phyloP scores from a whole-genome alignment of 2,113 vertebrate genomes.

The Engystomops pustulosus region DNA sequence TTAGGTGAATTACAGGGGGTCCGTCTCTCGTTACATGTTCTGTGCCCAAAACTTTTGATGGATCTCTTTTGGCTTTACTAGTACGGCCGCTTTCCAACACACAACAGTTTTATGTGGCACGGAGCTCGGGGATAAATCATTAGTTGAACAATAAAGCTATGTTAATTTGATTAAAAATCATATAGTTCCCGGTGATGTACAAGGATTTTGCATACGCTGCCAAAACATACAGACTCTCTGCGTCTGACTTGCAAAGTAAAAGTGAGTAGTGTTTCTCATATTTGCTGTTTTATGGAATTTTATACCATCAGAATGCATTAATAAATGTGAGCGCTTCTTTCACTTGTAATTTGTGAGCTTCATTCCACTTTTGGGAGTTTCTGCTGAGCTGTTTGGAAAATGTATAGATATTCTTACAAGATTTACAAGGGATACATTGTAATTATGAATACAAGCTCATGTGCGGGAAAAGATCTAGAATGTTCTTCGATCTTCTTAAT shows the following conservation, averaged over 20 bases:
- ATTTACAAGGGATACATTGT: conserved; percentile 39
- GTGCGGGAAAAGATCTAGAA: conserved; percentile 40
- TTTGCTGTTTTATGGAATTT: conserved; percentile 31
- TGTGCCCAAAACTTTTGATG: conserved; percentile 35
- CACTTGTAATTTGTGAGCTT: conserved; percentile 7
- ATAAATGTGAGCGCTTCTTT: conserved; percentile 21
- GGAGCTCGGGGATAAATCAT: conserved; percentile 34
- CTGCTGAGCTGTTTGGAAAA: conserved; percentile 4
- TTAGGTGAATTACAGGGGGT: conserved; percentile 46
- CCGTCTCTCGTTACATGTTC: conserved; percentile 34
- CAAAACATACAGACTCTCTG: conserved; percentile 29
- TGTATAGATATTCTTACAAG: not conserved
- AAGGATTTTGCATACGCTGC: conserved; percentile 29
- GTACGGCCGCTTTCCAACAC: conserved; percentile 29
- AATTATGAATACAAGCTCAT: conserved; percentile 37
- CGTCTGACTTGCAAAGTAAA: conserved; percentile 33
- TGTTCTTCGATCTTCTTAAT: conserved; percentile 27
- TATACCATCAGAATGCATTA: conserved; percentile 42
- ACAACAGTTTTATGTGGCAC: conserved; percentile 49
- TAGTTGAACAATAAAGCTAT: conserved; percentile 47
- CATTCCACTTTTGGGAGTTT: conserved; percentile 28
- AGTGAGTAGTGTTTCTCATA: conserved; percentile 44
- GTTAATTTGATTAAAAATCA: conserved; percentile 52
- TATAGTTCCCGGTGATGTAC: conserved; percentile 41
- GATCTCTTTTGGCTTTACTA: conserved; percentile 45